phyloP scores from a whole-genome alignment of 1,140 invertebrate species.

The Drosophila bifasciata region DNA sequence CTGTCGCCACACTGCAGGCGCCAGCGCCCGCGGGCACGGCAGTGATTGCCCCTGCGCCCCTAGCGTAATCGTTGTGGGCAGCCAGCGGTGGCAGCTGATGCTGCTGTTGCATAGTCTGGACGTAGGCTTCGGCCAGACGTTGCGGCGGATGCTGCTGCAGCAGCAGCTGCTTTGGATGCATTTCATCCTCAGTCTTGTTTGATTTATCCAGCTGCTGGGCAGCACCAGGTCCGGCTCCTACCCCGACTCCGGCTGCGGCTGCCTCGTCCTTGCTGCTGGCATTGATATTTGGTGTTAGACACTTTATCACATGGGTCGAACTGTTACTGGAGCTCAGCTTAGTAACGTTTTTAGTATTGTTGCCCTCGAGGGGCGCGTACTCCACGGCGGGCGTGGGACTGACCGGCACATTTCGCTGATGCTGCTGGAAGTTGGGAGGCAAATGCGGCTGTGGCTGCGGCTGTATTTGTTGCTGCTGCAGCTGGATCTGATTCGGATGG shows the following conservation, averaged over 20 bases:
- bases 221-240: slow-evolving; percentile 24
- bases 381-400: slow-evolving; percentile 60
- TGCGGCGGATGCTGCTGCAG: slow-evolving; percentile 34
- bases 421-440: slow-evolving; percentile 74
- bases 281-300: slow-evolving; percentile 83
- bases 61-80: slow-evolving; percentile 61
- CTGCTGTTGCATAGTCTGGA: slow-evolving; percentile 40
- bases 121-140: slow-evolving; percentile 52
- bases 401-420: slow-evolving; percentile 55
- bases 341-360: slow-evolving; percentile 75
- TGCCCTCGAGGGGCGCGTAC: slow-evolving; percentile 44
- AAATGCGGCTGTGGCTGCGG: slow-evolving; percentile 60
- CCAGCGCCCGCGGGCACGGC: slow-evolving; percentile 60
- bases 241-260: slow-evolving; percentile 29
- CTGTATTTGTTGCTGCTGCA: slow-evolving; percentile 18
- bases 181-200: slow-evolving; percentile 82
- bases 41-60: slow-evolving; percentile 12
- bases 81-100: slow-evolving; percentile 56
- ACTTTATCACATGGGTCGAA: slow-evolving; percentile 83
- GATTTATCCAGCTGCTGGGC: slow-evolving; percentile 71
- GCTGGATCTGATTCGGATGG: slow-evolving; percentile 39
- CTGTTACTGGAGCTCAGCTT: slow-evolving; percentile 82
- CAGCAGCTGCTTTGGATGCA: slow-evolving; percentile 68
- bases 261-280: slow-evolving; percentile 66
- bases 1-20: slow-evolving; percentile 64